Evolutionary conservation across 2,888 invertebrate genomes (phyloP).

Genomic region (Drosophila ezoana): DNA sequence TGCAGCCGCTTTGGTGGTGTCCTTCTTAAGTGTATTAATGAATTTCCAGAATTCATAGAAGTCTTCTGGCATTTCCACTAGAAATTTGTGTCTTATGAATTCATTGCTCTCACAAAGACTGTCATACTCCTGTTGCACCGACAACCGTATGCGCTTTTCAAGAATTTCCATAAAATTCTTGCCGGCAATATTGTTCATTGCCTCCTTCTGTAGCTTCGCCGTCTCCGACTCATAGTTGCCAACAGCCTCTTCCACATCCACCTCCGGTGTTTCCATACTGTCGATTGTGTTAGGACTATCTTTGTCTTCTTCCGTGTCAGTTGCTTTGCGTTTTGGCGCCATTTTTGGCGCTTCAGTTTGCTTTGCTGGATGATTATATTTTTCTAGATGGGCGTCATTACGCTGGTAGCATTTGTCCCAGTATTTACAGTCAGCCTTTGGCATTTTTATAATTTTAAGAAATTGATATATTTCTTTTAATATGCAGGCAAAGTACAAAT

Average conservation of each 20-base stretch:
- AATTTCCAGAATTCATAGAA: slow-evolving; percentile 94
- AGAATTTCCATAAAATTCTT: slow-evolving; percentile 80
- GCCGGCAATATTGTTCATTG: slow-evolving; percentile 75
- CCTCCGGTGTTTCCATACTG: slow-evolving; percentile 16
- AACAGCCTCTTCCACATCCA: slow-evolving; percentile 21
- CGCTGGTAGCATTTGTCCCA: slow-evolving; percentile 92
- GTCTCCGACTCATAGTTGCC: slow-evolving; percentile 65
- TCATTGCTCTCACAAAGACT: slow-evolving; percentile 85
- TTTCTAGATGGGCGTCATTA: slow-evolving; percentile 90
- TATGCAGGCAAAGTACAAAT: slow-evolving; percentile 5
- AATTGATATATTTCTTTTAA: not conserved
- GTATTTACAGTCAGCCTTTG: slow-evolving; percentile 90
- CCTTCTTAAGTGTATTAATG: slow-evolving; percentile 87
- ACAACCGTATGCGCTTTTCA: slow-evolving; percentile 76
- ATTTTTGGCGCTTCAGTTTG: slow-evolving; percentile 52
- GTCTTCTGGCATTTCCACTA: slow-evolving; percentile 95
- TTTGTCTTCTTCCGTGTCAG: slow-evolving; percentile 24
- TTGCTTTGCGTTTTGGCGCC: slow-evolving; percentile 66
- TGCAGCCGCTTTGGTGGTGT: slow-evolving; percentile 85
- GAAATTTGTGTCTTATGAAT: slow-evolving; percentile 90
- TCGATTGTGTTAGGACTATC: slow-evolving; percentile 27
- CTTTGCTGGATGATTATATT: slow-evolving; percentile 91
- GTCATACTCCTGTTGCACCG: slow-evolving; percentile 84
- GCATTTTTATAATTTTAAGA: slow-evolving; percentile 50
- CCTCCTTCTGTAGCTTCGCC: slow-evolving; percentile 67